Conservation (phyloP, 2,113 vertebrate species). For the Spea multiplicata region DNA sequence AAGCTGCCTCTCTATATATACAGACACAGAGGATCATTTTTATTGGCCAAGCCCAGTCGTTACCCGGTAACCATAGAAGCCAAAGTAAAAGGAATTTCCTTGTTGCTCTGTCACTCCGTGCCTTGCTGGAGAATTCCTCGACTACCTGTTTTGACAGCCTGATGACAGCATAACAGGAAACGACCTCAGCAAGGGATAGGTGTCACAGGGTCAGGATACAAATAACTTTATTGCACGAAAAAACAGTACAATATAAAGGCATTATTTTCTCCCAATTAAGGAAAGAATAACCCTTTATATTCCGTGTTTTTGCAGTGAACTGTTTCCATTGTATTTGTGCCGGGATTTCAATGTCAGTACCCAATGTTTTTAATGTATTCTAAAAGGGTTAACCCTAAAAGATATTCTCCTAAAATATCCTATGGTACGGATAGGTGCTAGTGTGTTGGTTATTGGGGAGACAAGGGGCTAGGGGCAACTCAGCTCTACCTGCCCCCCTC, state of each 20-base stretch:
- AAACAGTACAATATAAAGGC: neutral
- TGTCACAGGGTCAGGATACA: neutral
- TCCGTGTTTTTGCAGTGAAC: too few relatives aligned
- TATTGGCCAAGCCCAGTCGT: neutral
- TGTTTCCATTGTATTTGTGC: too few relatives aligned
- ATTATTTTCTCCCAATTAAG: too few relatives aligned
- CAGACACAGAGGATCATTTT: neutral
- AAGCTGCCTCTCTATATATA: constrained; percentile 8
- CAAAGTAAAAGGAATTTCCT: neutral
- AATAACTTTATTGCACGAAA: constrained; percentile 31
- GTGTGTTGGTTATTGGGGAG: too few relatives aligned
- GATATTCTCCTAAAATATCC: too few relatives aligned
- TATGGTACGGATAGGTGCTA: too few relatives aligned
- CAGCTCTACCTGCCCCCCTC: too few relatives aligned
- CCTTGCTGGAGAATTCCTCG: constrained; percentile 22
- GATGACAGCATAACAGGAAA: constrained; percentile 7
- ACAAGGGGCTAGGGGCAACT: too few relatives aligned
- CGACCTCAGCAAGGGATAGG: neutral
- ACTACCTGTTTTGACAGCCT: neutral
- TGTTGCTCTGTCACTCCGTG: constrained; percentile 1
- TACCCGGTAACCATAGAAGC: neutral
- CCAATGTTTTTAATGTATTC: too few relatives aligned
- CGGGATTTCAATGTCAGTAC: too few relatives aligned
- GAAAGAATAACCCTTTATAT: too few relatives aligned
- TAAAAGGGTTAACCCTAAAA: too few relatives aligned